Evolutionary conservation across 2,888 invertebrate genomes (phyloP).

Genomic region (Patella ulyssiponensis): DNA sequence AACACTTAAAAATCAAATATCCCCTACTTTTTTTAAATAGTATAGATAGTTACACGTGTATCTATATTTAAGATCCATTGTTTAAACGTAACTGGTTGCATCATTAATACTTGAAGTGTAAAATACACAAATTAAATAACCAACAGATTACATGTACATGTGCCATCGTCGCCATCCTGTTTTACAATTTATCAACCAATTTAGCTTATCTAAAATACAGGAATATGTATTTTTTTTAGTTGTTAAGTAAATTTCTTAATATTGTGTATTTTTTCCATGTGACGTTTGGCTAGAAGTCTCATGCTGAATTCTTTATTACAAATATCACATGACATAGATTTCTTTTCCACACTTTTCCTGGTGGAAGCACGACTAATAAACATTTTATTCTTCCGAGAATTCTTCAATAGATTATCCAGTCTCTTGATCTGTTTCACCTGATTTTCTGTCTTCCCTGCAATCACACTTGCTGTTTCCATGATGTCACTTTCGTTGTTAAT

Average conservation of each 20-base stretch:
- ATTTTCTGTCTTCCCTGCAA: not conserved
- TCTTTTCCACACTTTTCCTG: not conserved
- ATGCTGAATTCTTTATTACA: conserved; percentile 18
- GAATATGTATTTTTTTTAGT: too few relatives aligned
- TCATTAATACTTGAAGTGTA: too few relatives aligned
- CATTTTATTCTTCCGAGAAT: not conserved
- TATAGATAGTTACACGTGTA: too few relatives aligned
- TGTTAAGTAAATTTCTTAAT: conserved; percentile 48
- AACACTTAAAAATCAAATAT: too few relatives aligned
- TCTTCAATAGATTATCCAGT: not conserved
- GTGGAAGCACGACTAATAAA: not conserved
- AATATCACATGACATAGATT: conserved; percentile 12
- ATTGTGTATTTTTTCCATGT: conserved; percentile 19
- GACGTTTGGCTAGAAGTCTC: conserved; percentile 6
- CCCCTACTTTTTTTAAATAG: too few relatives aligned
- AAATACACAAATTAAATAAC: too few relatives aligned
- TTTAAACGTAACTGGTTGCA: too few relatives aligned
- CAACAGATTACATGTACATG: too few relatives aligned
- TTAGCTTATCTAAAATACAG: too few relatives aligned
- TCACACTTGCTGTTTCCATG: not conserved
- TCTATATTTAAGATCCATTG: too few relatives aligned
- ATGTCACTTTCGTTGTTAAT: not conserved
- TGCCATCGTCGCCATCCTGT: too few relatives aligned
- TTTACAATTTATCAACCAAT: too few relatives aligned
- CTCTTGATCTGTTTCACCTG: not conserved